phyloP scores from a whole-genome alignment of 2,113 vertebrate genomes.

The Pseudonaja textilis region DNA sequence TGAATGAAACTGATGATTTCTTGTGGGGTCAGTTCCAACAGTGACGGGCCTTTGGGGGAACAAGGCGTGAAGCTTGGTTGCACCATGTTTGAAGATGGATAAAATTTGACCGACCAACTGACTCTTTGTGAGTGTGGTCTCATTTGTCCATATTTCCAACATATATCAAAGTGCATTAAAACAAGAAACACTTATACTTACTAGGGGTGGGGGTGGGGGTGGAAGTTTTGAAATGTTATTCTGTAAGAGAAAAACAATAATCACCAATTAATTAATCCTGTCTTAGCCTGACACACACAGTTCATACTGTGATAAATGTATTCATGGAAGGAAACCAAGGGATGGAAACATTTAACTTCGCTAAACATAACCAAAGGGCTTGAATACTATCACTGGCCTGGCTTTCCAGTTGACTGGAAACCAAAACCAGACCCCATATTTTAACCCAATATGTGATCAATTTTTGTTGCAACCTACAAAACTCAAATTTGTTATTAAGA shows the following conservation, averaged over 20 bases:
- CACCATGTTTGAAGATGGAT: neutral
- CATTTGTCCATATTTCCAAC: neutral
- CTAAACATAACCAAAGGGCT: neutral
- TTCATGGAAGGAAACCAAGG: neutral
- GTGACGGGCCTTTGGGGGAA: neutral
- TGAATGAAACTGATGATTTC: neutral
- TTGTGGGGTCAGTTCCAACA: neutral
- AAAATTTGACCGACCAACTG: neutral
- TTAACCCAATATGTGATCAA: neutral
- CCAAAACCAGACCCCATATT: neutral
- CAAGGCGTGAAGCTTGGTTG: neutral
- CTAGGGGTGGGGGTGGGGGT: neutral
- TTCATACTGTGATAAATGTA: neutral
- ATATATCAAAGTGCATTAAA: neutral
- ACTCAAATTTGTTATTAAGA: neutral
- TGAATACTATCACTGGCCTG: neutral
- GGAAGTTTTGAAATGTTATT: accelerated
- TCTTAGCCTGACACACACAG: neutral
- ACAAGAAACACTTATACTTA: neutral
- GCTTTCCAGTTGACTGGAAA: neutral
- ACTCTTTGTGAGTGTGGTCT: neutral
- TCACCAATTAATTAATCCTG: neutral
- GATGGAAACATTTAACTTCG: neutral
- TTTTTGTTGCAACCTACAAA: neutral
- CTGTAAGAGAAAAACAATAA: neutral